Evolutionary conservation across 1,140 invertebrate species (phyloP), one percentile per base, ranked within the genome.

Genomic region (Colletes latitarsis): DNA sequence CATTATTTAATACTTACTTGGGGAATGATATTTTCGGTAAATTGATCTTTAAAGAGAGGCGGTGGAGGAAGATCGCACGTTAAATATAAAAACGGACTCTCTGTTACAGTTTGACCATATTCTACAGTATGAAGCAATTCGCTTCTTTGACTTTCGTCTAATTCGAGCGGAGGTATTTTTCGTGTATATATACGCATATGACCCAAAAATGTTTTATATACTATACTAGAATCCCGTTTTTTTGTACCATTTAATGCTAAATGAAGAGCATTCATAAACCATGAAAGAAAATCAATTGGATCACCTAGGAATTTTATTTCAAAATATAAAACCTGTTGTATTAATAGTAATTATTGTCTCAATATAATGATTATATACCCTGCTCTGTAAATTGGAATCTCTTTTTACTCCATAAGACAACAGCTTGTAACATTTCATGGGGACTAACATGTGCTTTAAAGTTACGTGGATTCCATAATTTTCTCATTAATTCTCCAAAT

Each of bases 361-460:
- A 21, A 53, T 21, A 1, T 74, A 58, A 19, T 67, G 15, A 67
- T 52, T 74, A 55, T 68, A 69, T 92, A 97, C 97, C 98, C 95
- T 99, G 99, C 91, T 99, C 96, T 3, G 98, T 99, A 91, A 99
- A 99, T 91, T 99, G 99, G 92, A 99, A 99, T 87, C 96, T 96
- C 90, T 99, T 99, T 92, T 98, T 98, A 88, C 98, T 99, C 96
- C 98, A 99, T 9, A 99, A 93, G 1, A 99, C 99, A 49, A 99
- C 98, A 52, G 99, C 98, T 93, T 99, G 99, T 15, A 99, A 93
- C 99, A 99, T 99, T 95, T 99, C 99, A 93, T 99, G 99, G 0
- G 99, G 99, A 70, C 98, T 99, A 2, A 99, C 99, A 91, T 99
- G 99, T 6, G 99, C 98, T 94, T 99, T 99, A 90, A 99, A 99